Conservation (phyloP, 2,888 invertebrate genomes). For the Xestoiulus laeticollis region DNA sequence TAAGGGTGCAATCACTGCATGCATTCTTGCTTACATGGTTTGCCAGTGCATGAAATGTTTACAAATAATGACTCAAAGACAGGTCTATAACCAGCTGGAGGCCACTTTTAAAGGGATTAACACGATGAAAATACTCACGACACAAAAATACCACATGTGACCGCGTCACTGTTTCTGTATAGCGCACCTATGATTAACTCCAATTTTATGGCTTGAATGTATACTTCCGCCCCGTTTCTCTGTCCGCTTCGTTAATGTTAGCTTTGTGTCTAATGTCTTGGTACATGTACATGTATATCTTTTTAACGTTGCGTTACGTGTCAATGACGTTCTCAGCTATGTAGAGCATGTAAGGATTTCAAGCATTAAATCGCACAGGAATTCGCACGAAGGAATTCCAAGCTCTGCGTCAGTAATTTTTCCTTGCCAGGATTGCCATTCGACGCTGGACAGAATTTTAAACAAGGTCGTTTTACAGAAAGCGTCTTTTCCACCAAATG, state of each 20-base stretch:
- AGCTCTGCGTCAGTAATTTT: neutral
- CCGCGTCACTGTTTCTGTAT: neutral
- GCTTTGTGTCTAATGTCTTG: neutral
- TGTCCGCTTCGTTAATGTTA: neutral
- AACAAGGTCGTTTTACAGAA: neutral
- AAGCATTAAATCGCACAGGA: neutral
- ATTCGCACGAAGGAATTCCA: neutral
- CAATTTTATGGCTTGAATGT: neutral
- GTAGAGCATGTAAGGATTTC: conserved; percentile 18
- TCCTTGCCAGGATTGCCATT: neutral
- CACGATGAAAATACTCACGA: too few relatives aligned
- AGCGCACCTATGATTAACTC: neutral
- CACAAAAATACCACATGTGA: neutral
- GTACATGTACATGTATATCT: neutral
- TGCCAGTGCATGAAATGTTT: neutral
- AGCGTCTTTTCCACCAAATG: neutral
- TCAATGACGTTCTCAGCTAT: neutral
- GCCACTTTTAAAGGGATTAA: too few relatives aligned
- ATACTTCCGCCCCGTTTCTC: neutral
- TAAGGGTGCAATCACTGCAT: neutral
- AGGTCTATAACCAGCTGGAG: too few relatives aligned
- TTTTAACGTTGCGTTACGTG: neutral
- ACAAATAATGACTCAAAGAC: too few relatives aligned
- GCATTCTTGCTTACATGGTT: neutral
- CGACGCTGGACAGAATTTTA: neutral